Conservation (phyloP, 2,888 invertebrate genomes). For the Vandiemenella viatica region DNA sequence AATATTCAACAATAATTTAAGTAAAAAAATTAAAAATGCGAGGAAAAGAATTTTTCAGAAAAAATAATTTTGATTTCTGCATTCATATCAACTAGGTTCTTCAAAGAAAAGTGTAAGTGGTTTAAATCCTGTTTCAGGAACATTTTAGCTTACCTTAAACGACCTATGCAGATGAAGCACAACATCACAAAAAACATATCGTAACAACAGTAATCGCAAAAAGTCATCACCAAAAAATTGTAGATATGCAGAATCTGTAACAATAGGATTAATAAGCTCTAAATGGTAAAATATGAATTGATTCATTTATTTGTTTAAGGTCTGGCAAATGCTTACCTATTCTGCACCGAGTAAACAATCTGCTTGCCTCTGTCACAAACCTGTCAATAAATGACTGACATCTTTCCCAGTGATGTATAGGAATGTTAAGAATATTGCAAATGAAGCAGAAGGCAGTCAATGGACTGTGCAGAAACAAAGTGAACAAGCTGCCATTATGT, state of each 20-base stretch:
- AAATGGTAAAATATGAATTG: neutral
- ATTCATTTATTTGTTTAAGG: too few species aligned
- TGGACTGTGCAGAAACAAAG: constrained; percentile 88
- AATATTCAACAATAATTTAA: too few species aligned
- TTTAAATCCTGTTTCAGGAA: too few species aligned
- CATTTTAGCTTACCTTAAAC: constrained; percentile 36
- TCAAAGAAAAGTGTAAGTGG: too few species aligned
- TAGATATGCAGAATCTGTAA: constrained; percentile 50
- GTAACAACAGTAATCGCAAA: constrained; percentile 68
- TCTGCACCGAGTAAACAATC: constrained; percentile 64
- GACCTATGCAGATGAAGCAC: constrained; percentile 76
- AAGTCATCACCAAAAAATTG: constrained; percentile 93
- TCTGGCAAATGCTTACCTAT: constrained; percentile 51
- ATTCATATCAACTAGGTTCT: too few species aligned
- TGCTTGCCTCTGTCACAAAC: constrained; percentile 77
- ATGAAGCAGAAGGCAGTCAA: constrained; percentile 82
- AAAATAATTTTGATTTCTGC: too few species aligned
- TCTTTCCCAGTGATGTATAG: constrained; percentile 78
- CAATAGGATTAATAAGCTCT: neutral
- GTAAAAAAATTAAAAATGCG: too few species aligned
- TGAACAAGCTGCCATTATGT: constrained; percentile 83
- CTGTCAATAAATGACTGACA: constrained; percentile 76
- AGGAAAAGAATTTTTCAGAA: too few species aligned
- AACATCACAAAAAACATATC: constrained; percentile 88
- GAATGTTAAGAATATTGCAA: constrained; percentile 73